Conservation (phyloP, 2,113 vertebrate species). For the Charina bottae region DNA sequence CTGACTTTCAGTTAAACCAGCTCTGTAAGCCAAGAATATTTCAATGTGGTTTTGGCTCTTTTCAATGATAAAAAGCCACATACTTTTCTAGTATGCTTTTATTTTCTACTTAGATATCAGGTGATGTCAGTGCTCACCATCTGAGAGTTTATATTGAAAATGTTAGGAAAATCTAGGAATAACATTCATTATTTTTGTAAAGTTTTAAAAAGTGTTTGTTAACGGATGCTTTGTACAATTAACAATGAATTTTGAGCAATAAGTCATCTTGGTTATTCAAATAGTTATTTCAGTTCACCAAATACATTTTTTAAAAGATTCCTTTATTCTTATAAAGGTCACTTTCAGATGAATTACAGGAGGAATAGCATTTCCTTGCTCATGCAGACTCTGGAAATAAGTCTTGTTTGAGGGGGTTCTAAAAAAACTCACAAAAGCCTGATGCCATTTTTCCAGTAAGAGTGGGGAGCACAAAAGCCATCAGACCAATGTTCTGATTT, state of each 20-base stretch:
- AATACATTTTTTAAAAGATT: background rate
- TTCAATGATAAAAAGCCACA: conserved; percentile 54
- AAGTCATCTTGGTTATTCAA: background rate
- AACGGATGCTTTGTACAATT: background rate
- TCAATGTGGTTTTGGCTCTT: conserved; percentile 70
- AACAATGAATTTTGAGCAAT: background rate
- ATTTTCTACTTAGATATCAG: conserved; percentile 34
- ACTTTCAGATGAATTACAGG: background rate
- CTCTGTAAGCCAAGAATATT: conserved; percentile 61
- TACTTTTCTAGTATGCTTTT: conserved; percentile 35
- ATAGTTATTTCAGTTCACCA: background rate
- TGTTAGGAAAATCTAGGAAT: conserved; percentile 17
- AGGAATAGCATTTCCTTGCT: background rate
- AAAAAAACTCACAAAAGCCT: background rate
- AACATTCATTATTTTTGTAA: background rate
- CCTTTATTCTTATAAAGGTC: background rate
- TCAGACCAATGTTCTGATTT: background rate
- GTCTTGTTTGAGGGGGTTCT: background rate
- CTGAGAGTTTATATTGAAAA: conserved; percentile 24
- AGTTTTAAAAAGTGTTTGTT: background rate
- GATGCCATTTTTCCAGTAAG: background rate
- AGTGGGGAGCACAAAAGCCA: background rate
- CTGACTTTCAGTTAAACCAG: conserved; percentile 63
- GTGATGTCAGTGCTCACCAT: background rate
- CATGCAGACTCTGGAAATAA: background rate